Evolutionary conservation across 2,888 invertebrate species (phyloP).

Genomic region (Drosophila infuscata): DNA sequence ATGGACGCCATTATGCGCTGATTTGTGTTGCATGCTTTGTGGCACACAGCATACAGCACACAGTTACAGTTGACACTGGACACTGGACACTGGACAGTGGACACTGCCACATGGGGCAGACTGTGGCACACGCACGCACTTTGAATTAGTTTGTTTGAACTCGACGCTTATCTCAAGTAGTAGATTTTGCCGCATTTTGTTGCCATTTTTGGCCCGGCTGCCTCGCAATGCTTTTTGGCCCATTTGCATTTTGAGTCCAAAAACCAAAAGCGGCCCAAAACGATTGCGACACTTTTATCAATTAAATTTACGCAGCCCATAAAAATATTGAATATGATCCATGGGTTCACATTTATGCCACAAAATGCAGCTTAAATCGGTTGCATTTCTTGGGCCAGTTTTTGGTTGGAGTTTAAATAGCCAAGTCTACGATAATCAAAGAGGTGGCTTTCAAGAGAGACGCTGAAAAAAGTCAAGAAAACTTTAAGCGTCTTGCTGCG

Average conservation of each 20-base stretch:
- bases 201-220: conserved; percentile 55
- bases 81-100: conserved; percentile 10
- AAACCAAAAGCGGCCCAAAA: conserved; percentile 14
- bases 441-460: conserved; percentile 39
- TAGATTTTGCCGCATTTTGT: conserved; percentile 76
- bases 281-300: conserved; percentile 68
- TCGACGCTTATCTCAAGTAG: conserved; percentile 79
- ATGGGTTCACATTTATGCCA: conserved; percentile 9
- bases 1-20: conserved; percentile 77
- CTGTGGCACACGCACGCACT: conserved; percentile 51
- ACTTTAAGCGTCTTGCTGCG: conserved; percentile 49
- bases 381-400: background rate
- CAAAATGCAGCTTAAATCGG: conserved; percentile 35
- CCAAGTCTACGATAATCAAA: conserved; percentile 8
- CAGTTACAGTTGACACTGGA: conserved; percentile 29
- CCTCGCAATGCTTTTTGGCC: conserved; percentile 46
- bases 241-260: conserved; percentile 47
- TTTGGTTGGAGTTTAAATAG: conserved; percentile 45
- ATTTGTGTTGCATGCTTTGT: conserved; percentile 75
- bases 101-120: conserved; percentile 27
- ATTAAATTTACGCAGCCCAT: conserved; percentile 74
- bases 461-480: conserved; percentile 12
- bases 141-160: conserved; percentile 81
- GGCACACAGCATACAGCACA: conserved; percentile 49
- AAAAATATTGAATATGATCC: conserved; percentile 56